Base-by-base conservation (phyloP, 1,140 invertebrate genomes). In the Marisa cornuarietis region DNA sequence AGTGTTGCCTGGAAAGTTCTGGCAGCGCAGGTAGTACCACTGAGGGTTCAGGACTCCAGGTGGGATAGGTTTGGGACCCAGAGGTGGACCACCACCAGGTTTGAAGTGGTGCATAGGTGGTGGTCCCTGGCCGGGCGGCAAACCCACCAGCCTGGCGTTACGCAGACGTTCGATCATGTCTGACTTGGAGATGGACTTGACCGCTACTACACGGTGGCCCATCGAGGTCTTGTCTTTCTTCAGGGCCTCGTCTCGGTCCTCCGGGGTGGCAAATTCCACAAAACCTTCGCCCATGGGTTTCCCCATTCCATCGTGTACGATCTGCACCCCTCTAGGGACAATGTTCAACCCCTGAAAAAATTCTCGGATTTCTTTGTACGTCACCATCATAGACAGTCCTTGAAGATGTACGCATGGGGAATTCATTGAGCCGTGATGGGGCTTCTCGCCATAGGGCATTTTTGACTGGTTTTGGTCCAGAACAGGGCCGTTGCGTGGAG, bases 1-100 rank as follows among this genome's bases (percentile, higher is more conserved):
- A 0, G 96, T 96, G 78, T 95, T 94, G 89, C 95, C 97, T 0
- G 96, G 96, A 0, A 98, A 94, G 89, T 98, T 98, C 85, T 95
- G 80, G 72, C 81, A 85, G 69, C 80, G 81, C 42, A 85, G 78
- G 72, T 83, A 85, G 61, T 78, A 83, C 80, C 74, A 86, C 69
- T 71, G 83, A 16, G 80, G 66, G 62, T 82, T 84, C 10, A 84
- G 74, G 31, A 84, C 83, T 6, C 83, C 83, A 22, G 83, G 81
- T 22, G 83, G 83, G n/a, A 84, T 82, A 26, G 81, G 63, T 26
- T 66, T 72, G 31, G 31, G 31, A 0, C 31, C 31, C 14, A 54
- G 26, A 52, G 61, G 61, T 10, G 71, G 78, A 31, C 20, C 66
- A 62, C 65, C 62, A 0, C n/a, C 62, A 18, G 54, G 16, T 7